Evolutionary conservation across 2,113 vertebrate genomes (phyloP), one percentile per base, ranked within the genome.

Genomic region (Brevimyrus niger): DNA sequence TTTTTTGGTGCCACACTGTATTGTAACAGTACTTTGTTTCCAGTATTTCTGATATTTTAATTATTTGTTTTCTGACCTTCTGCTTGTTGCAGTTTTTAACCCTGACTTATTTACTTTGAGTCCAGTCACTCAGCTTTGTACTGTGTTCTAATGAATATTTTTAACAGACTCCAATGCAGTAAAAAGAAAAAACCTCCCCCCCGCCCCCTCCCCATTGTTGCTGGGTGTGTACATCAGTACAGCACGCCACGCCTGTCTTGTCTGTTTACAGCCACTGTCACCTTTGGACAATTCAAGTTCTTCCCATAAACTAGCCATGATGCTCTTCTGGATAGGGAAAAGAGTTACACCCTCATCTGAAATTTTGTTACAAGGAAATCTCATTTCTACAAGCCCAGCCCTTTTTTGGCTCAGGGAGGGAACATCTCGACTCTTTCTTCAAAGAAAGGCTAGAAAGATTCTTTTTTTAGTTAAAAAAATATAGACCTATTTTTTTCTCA

Each of bases 121-220:
- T 61, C 31, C 53, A 23, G 23, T n/a, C 55, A 65, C 53, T 87
- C 47, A 61, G 27, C 87, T 19, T 61, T 87, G 4, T 61, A 51
- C 86, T 61, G 23, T 65, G 53, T 61, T 38, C 17, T 61, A 87
- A 87, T 35, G 1, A 42, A 87, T 38, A 87, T 91, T 88, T 89
- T 93, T 94, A 94, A 94, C 93, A 94, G 93, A 93, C 89, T 90
- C 86, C 86, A 58, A 42, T 8, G 2, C 17, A 58, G 51, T 2
- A 35, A 21, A 87, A 38, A 21, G 61, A 38, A 53, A 46, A 42
- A 35, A 3, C 27, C 31, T 87, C 90, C 50, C 48, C 48, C 89
- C 85, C 48, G 2, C 10, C 17, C 21, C 35, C 10, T 9, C 21
- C 35, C 85, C 19, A 89, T 38, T 55, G 91, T 47, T 89, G 55